A percentile compares a stretch with the other conserved stretches of the same genome.
Evolutionary conservation across 2,888 invertebrate species (phyloP).

Genomic region (Saturnia japonica): DNA sequence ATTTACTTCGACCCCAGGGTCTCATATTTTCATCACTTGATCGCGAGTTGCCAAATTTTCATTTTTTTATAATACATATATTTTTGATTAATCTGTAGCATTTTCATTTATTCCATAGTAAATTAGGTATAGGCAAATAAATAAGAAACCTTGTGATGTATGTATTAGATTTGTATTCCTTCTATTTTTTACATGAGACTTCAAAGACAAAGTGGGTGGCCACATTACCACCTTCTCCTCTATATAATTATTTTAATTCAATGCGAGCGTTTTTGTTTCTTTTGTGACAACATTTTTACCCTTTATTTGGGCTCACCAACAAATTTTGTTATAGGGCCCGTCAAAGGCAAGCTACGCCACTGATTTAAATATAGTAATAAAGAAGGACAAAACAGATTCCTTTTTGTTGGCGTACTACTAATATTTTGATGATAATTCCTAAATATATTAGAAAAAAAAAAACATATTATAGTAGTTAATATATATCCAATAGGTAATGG

Average conservation of each 20-base stretch:
- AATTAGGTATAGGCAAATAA: slow-evolving; percentile 14
- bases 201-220: too few relatives aligned
- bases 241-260: too few relatives aligned
- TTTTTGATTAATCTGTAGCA: neutral
- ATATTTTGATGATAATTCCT: too few relatives aligned
- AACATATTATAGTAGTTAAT: neutral
- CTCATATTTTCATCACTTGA: neutral
- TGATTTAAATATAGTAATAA: too few relatives aligned
- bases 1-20: neutral
- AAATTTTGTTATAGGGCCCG: too few relatives aligned
- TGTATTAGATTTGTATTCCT: neutral
- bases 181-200: neutral
- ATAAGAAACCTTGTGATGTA: neutral
- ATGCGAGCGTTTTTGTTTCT: too few relatives aligned
- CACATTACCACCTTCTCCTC: too few relatives aligned
- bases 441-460: neutral
- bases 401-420: too few relatives aligned
- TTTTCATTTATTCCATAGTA: slow-evolving; percentile 11
- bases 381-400: too few relatives aligned
- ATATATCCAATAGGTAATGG: slow-evolving; percentile 55
- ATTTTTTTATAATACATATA: neutral
- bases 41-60: neutral
- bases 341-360: too few relatives aligned
- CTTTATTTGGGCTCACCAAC: too few relatives aligned
- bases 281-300: too few relatives aligned